Base-by-base conservation (phyloP, 2,888 invertebrate species). In the Acrobeloides nanus region DNA sequence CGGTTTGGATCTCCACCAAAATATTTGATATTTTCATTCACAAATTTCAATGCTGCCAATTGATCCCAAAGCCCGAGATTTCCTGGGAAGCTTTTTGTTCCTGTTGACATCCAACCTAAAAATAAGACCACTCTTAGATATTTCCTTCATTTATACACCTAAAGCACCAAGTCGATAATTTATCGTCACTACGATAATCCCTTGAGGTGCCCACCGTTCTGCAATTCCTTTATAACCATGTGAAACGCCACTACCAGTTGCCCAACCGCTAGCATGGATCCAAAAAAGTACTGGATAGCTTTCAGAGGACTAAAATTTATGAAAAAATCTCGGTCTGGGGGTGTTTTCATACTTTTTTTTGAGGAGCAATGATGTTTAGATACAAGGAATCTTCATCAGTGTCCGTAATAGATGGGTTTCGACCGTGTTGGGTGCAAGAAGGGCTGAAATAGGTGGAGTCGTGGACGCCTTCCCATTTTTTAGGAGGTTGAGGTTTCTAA, bases 331-430 rank as follows among this genome's bases (percentile, higher is more conserved):
- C 25, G 48, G 23, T 23, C 7, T 6, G 17, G 15, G 6, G 34
- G 34, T 42, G 34, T 39, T 10, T 45, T 17, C 34, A 45, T 44
- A 44, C 10, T 1, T 24, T 17, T 29, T 33, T 31, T 24, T 52
- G 23, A 24, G 55, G 55, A 18, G 25, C 31, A 37, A 57, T 51
- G 15, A 57, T 33, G 25, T 57, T 51, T 43, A 57, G 18, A 31
- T 55, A 59, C 15, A 57, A 46, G 35, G 57, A 57, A 25, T 57
- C 54, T 33, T 57, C 57, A 21, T 42, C 47, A n/a, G n/a, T 34
- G 38, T 17, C n/a, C n/a, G n/a, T n/a, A n/a, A n/a, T n/a, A n/a
- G n/a, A n/a, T n/a, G n/a, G n/a, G n/a, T n/a, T n/a, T n/a, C n/a
- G n/a, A n/a, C n/a, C n/a, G n/a, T n/a, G n/a, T n/a, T n/a, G n/a